Conservation (phyloP, 2,888 invertebrate genomes). For the Amaurobius ferox region DNA sequence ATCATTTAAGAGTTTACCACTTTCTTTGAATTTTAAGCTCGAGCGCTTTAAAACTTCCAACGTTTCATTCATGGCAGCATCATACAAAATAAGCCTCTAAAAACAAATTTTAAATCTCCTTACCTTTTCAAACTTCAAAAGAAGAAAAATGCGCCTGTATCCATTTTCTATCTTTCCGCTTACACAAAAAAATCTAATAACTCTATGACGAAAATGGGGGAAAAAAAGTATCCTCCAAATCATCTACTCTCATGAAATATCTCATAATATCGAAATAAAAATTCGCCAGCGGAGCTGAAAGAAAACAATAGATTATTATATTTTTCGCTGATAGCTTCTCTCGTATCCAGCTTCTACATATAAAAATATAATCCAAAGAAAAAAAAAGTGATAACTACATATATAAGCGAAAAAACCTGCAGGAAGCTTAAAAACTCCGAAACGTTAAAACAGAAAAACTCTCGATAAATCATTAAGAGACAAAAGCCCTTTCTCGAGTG, state of each 20-base stretch:
- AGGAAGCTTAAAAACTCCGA: not conserved
- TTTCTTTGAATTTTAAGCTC: no score
- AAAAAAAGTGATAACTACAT: not conserved
- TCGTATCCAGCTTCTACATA: not conserved
- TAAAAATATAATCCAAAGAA: not conserved
- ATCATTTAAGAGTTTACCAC: no score
- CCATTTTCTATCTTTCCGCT: not conserved
- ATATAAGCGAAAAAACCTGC: slow-evolving; percentile 9
- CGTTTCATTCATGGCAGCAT: no score
- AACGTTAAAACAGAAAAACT: slow-evolving; percentile 24
- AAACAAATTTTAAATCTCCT: no score
- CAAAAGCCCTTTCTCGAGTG: slow-evolving; percentile 26
- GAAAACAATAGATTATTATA: slow-evolving; percentile 2
- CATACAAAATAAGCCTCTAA: no score
- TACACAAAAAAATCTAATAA: slow-evolving; percentile 4
- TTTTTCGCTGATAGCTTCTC: not conserved
- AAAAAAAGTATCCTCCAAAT: not conserved
- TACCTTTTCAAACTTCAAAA: no score
- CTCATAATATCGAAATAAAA: slow-evolving; percentile 1
- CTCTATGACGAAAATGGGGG: not conserved
- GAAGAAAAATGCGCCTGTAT: no score
- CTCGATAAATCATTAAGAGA: slow-evolving; percentile 54
- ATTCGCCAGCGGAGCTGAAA: not conserved
- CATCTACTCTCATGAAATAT: not conserved
- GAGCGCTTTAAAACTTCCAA: no score